Base-by-base conservation (phyloP, 2,113 vertebrate genomes). In the Ranitomeya variabilis region DNA sequence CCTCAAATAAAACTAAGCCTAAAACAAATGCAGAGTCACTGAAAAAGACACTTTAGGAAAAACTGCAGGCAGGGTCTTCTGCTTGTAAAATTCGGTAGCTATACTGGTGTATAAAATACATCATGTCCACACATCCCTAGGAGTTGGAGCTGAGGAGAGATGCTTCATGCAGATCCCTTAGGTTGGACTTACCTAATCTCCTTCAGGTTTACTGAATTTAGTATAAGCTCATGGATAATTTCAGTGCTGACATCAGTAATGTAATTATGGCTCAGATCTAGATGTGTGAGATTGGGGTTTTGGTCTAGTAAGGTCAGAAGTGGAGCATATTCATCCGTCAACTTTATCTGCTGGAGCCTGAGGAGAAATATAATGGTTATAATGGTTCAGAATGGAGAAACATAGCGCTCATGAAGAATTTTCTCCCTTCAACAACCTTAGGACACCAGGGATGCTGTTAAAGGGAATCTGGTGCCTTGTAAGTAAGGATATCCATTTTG, bases 131-230 rank as follows among this genome's bases (percentile, higher is more conserved):
- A 21, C 0, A 19, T 16, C 62, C 8, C 62, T 9, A 64, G 8
- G 62, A 21, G 62, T 6, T 18, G 0, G 21, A 31, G 67, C 3
- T 37, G 69, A 6, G 16, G 69, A 37, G 14, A 31, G 21, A 2
- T 23, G 66, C 66, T 7, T 8, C 23, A n/a, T 26, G 5, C 6
- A 10, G 3, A 10, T 26, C 15, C 6, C 7, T 16, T 14, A 3
- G 26, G 16, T 14, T 45, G 71, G 31, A 83, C 81, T 45, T 64
- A 83, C 81, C 60, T 83, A 13, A 83, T 83, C 23, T 83, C 81
- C n/a, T 67, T 62, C 62, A 83, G 81, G 31, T 51, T 51, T n/a
- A 10, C 9, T 10, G 37, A 83, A n/a, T 15, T 23, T 18, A 66
- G 0, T 64, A 83, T 83, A 11, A 83, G 62, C 3, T 66, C 31